Conservation (phyloP, 2,113 vertebrate species). For the Ibidorhyncha struthersii region DNA sequence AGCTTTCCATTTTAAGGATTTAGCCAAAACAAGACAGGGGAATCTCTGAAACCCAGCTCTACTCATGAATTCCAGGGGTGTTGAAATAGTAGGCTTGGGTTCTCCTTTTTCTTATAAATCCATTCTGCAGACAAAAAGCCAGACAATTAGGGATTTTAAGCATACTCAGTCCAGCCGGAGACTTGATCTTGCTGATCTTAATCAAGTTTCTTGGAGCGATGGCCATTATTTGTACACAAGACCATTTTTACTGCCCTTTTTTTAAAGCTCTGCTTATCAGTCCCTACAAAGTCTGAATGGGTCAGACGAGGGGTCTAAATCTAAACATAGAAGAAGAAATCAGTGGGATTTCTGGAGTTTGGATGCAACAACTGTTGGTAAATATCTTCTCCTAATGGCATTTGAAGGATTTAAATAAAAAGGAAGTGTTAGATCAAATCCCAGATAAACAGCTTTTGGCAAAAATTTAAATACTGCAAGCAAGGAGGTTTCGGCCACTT, state of each 20-base stretch:
- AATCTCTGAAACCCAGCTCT: slow-evolving; percentile 40
- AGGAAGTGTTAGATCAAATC: neutral
- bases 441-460: neutral
- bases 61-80: neutral
- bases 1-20: slow-evolving; percentile 36
- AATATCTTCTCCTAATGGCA: neutral
- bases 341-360: neutral
- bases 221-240: neutral
- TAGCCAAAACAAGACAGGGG: slow-evolving; percentile 39
- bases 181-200: slow-evolving; percentile 34
- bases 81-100: slow-evolving; percentile 22
- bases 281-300: neutral
- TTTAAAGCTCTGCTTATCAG: neutral
- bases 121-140: slow-evolving; percentile 41
- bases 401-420: neutral
- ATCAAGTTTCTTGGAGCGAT: neutral
- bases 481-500: neutral
- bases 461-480: neutral
- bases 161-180: neutral
- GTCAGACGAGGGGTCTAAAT: neutral
- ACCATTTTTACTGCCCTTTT: neutral
- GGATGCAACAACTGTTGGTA: neutral
- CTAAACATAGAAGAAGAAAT: neutral
- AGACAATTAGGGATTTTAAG: slow-evolving; percentile 41
- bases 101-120: slow-evolving; percentile 52